Percentiles rank a stretch among this genome's conserved stretches.
phyloP scores from a whole-genome alignment of 2,113 vertebrate genomes.

The Syngnathoides biaculeatus region DNA sequence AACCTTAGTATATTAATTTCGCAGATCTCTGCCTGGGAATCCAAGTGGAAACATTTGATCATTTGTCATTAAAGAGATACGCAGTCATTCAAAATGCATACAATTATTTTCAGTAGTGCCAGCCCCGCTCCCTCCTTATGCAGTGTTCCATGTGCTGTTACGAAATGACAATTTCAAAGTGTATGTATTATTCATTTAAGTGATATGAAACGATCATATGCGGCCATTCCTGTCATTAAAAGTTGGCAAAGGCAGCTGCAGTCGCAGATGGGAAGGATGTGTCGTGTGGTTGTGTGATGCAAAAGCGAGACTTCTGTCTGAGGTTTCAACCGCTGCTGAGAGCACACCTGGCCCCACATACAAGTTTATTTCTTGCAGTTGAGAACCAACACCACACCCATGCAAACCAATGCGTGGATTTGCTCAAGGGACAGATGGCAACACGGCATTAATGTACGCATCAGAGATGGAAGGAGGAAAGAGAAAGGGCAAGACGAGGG shows the following conservation, averaged over 20 bases:
- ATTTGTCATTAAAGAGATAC: neutral
- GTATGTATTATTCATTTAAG: neutral
- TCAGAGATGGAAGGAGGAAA: conserved; percentile 34
- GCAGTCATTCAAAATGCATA: neutral
- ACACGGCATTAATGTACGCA: conserved; percentile 16
- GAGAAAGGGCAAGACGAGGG: conserved; percentile 23
- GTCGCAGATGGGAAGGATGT: conserved; percentile 32
- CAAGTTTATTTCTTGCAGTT: conserved; percentile 45
- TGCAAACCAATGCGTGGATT: neutral
- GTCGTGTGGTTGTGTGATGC: conserved; percentile 20
- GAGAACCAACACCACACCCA: conserved; percentile 8
- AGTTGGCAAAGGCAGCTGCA: conserved; percentile 38
- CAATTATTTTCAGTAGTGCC: neutral
- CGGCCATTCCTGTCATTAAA: conserved; percentile 12
- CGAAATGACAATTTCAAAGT: neutral
- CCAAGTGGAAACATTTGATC: neutral
- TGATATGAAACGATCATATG: conserved; percentile 1
- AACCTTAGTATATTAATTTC: conserved; percentile 29
- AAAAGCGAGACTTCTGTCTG: conserved; percentile 51
- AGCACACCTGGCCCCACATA: conserved; percentile 61
- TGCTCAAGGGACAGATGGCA: conserved; percentile 3
- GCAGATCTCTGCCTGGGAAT: conserved; percentile 2
- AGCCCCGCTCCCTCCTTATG: neutral
- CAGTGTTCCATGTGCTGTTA: neutral
- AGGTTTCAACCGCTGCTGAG: conserved; percentile 57